These are phyloP conservation scores for Agrochola lychnidis DNA, from an alignment of 2,888 invertebrate genomes.

Conservation along the genomic window DNA sequence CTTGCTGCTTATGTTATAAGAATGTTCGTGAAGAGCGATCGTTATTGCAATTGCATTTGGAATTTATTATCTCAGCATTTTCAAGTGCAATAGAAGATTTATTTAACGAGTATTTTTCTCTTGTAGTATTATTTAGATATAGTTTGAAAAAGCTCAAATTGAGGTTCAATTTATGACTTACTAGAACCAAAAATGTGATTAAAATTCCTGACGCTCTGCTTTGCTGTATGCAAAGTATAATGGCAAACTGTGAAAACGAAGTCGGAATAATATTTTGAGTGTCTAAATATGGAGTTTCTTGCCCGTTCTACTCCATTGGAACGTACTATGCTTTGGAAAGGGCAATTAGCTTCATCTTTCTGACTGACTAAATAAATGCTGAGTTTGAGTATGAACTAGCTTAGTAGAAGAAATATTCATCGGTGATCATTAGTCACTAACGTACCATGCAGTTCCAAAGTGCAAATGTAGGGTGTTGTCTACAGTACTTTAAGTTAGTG, in stretches of 20 bases:
- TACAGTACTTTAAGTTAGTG: not conserved
- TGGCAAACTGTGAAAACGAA: not conserved
- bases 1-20: not conserved
- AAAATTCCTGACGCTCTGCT: not conserved
- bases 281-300: too few relatives aligned
- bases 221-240: not conserved
- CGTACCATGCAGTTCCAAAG: too few relatives aligned
- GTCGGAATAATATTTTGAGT: not conserved
- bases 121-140: not conserved
- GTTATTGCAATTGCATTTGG: not conserved
- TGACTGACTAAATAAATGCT: too few relatives aligned
- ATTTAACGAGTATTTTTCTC: slow-evolving; percentile 9
- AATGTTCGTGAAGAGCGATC: not conserved
- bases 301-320: too few relatives aligned
- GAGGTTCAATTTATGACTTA: not conserved
- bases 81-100: slow-evolving; percentile 11
- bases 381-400: not conserved
- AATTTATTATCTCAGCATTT: not conserved
- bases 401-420: not conserved
- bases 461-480: not conserved
- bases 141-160: not conserved
- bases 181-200: not conserved
- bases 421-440: too few relatives aligned
- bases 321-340: too few relatives aligned
- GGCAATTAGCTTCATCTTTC: too few relatives aligned